Percentiles rank a stretch among this genome's conserved stretches.
phyloP scores from a whole-genome alignment of 92 coral and sea anemone genomes.

The Epizoanthus stellaris region DNA sequence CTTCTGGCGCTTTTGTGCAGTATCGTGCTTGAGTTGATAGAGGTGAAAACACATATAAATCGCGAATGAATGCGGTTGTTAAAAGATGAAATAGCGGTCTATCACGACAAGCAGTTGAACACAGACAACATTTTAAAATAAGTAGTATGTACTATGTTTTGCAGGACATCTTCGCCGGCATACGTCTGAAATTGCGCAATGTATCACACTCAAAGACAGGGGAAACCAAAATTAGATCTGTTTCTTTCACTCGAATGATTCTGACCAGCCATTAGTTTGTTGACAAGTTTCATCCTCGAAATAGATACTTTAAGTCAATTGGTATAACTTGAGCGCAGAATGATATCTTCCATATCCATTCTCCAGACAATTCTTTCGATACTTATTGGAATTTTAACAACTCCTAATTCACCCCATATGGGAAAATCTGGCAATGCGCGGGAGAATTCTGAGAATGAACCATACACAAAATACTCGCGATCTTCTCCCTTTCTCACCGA shows the following conservation, averaged over 20 bases:
- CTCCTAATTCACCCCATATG: slow-evolving; percentile 39
- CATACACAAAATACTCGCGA: not conserved
- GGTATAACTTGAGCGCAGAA: slow-evolving; percentile 18
- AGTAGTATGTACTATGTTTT: too few relatives aligned
- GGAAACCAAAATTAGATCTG: not conserved
- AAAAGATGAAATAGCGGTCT: not conserved
- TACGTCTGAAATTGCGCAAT: too few relatives aligned
- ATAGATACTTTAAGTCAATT: slow-evolving; percentile 1
- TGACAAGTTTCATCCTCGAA: slow-evolving; percentile 13
- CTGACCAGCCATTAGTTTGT: not conserved
- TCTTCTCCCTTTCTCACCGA: not conserved
- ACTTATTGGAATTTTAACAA: slow-evolving; percentile 21
- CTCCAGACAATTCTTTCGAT: slow-evolving; percentile 3
- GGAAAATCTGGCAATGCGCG: not conserved
- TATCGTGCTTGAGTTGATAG: not conserved
- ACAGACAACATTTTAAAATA: not conserved
- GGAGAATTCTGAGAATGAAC: not conserved
- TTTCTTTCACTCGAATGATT: not conserved
- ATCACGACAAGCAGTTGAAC: slow-evolving; percentile 1
- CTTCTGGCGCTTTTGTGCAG: slow-evolving; percentile 7
- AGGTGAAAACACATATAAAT: not conserved
- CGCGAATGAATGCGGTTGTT: not conserved
- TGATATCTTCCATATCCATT: slow-evolving; percentile 5
- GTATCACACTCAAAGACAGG: not conserved
- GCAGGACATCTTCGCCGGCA: too few relatives aligned